Evolutionary conservation across 2,113 vertebrate genomes (phyloP).

Genomic region (Elephas maximus): DNA sequence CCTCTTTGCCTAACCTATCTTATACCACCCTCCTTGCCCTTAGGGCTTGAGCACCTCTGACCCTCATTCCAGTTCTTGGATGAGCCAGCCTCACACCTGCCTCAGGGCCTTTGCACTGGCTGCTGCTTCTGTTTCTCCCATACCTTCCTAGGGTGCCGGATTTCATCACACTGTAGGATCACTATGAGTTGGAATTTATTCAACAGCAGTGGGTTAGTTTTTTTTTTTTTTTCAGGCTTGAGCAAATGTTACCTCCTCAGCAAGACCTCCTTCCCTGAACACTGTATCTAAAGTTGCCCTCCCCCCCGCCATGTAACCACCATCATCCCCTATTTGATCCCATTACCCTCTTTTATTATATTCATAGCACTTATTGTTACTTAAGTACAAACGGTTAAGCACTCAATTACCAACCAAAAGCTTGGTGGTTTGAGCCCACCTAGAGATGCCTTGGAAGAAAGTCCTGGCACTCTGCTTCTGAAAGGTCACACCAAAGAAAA

Average conservation of each 20-base stretch:
- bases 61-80: not conserved
- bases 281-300: not conserved
- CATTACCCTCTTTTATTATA: not conserved
- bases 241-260: not conserved
- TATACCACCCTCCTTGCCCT: not conserved
- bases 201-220: no score
- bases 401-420: not conserved
- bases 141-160: not conserved
- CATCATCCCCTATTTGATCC: not conserved
- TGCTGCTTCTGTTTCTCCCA: not conserved
- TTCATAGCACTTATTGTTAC: not conserved
- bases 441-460: not conserved
- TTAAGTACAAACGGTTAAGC: not conserved
- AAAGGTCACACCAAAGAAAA: not conserved
- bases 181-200: no score
- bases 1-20: not conserved
- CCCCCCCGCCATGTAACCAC: not conserved
- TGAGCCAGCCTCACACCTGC: not conserved
- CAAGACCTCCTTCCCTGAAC: not conserved
- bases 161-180: not conserved
- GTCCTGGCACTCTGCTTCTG: not conserved
- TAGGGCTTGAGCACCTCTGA: not conserved
- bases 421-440: not conserved
- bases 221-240: not conserved
- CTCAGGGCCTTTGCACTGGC: not conserved